phyloP scores from a whole-genome alignment of 2,113 vertebrate genomes.

The Phasianus colchicus region DNA sequence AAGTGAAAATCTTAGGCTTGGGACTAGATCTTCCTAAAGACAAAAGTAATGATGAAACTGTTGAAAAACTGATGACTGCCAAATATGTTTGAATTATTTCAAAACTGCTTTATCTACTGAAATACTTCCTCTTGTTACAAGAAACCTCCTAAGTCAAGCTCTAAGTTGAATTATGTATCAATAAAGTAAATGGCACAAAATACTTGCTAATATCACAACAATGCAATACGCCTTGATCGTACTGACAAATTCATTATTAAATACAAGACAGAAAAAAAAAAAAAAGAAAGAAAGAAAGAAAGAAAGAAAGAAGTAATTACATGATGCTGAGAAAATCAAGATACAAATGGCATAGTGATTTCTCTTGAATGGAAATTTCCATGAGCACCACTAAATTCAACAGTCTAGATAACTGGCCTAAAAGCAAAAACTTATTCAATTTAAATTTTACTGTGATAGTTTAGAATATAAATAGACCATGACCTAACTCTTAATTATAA shows the following conservation, averaged over 20 bases:
- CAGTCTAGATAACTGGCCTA: neutral
- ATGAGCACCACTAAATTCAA: neutral
- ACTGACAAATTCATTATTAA: neutral
- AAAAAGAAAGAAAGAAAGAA: neutral
- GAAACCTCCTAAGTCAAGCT: neutral
- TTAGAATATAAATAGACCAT: neutral
- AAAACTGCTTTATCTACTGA: neutral
- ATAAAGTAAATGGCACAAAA: neutral
- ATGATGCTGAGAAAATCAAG: neutral
- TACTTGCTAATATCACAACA: neutral
- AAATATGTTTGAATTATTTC: neutral
- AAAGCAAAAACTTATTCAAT: neutral
- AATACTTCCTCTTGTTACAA: neutral
- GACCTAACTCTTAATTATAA: neutral
- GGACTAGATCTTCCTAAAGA: neutral
- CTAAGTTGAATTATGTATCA: neutral
- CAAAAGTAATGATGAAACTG: neutral
- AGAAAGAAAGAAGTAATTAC: neutral
- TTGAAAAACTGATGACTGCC: neutral
- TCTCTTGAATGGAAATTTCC: neutral
- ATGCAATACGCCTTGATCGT: neutral
- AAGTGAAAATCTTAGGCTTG: neutral
- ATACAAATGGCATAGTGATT: neutral
- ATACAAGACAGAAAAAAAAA: neutral
- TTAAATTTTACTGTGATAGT: neutral